A percentile compares a stretch with the other conserved stretches of the same genome.
phyloP scores from a whole-genome alignment of 2,113 vertebrate species.

The Myrmecophaga tridactyla region DNA sequence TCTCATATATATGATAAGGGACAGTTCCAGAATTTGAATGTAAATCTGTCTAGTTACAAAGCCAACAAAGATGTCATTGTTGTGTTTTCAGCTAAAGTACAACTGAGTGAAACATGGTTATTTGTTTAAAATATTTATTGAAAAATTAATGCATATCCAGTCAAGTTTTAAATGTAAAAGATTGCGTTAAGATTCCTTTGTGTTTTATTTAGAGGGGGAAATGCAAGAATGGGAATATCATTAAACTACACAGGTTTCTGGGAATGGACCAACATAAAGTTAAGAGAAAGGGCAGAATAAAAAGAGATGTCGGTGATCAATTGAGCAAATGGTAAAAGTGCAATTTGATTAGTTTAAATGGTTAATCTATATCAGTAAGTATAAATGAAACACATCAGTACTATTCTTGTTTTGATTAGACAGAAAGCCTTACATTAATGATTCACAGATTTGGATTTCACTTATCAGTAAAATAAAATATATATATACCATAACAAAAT shows the following conservation, averaged over 20 bases:
- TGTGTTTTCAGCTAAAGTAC: neutral
- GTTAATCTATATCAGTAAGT: neutral
- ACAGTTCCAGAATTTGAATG: neutral
- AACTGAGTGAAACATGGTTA: neutral
- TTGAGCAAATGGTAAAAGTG: neutral
- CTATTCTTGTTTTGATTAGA: neutral
- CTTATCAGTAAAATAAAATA: neutral
- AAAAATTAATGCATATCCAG: neutral
- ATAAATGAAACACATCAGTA: neutral
- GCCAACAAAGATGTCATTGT: neutral
- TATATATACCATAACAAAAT: neutral
- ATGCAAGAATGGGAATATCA: neutral
- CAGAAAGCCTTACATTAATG: neutral
- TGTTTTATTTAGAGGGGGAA: neutral
- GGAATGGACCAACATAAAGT: neutral
- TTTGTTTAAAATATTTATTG: conserved; percentile 28
- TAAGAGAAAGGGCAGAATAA: neutral
- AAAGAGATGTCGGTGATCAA: neutral
- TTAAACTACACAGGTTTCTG: neutral
- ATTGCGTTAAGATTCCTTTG: neutral
- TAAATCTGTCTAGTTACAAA: neutral
- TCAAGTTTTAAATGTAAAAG: neutral
- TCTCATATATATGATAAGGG: neutral
- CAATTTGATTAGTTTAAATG: neutral
- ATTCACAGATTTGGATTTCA: neutral